phyloP scores from a whole-genome alignment of 2,888 invertebrate species.

The Microplitis manilae region DNA sequence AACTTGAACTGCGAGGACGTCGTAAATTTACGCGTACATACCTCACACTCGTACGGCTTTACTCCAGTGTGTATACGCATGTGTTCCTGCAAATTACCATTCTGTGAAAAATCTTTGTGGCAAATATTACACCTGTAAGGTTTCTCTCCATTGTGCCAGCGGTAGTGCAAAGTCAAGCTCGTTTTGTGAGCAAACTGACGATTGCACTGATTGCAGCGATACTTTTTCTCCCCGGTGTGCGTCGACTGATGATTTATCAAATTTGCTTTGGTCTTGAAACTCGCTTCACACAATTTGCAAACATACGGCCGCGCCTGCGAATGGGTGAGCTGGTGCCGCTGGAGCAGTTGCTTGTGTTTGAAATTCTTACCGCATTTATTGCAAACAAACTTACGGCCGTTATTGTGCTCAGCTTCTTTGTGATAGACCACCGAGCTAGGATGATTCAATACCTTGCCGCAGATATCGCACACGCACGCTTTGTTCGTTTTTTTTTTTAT shows the following conservation, averaged over 20 bases:
- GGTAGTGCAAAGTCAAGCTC: constrained; percentile 82
- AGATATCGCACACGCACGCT: constrained; percentile 78
- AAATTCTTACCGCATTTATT: constrained; percentile 84
- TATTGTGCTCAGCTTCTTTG: constrained; percentile 80
- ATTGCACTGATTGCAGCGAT: constrained; percentile 80
- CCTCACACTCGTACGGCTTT: constrained; percentile 81
- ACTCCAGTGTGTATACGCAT: constrained; percentile 85
- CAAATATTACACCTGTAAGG: constrained; percentile 81
- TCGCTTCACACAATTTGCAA: constrained; percentile 76
- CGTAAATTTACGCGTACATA: constrained; percentile 80
- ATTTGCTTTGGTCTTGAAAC: constrained; percentile 83
- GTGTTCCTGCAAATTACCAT: constrained; percentile 85
- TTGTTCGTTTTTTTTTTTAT: constrained; percentile 68
- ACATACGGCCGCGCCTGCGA: constrained; percentile 78
- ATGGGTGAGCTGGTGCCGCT: constrained; percentile 86
- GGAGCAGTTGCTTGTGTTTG: constrained; percentile 81
- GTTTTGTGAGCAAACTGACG: constrained; percentile 85
- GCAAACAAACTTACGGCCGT: constrained; percentile 81
- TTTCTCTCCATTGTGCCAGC: constrained; percentile 81
- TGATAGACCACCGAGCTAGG: constrained; percentile 84
- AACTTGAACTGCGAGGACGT: constrained; percentile 82
- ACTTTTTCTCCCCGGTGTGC: constrained; percentile 82
- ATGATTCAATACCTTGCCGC: constrained; percentile 80
- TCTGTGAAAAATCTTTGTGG: constrained; percentile 83
- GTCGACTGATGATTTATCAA: constrained; percentile 81